These are phyloP conservation scores for Agonopterix alstromeriana DNA, from an alignment of 2,888 invertebrate species.

Conservation along the genomic window DNA sequence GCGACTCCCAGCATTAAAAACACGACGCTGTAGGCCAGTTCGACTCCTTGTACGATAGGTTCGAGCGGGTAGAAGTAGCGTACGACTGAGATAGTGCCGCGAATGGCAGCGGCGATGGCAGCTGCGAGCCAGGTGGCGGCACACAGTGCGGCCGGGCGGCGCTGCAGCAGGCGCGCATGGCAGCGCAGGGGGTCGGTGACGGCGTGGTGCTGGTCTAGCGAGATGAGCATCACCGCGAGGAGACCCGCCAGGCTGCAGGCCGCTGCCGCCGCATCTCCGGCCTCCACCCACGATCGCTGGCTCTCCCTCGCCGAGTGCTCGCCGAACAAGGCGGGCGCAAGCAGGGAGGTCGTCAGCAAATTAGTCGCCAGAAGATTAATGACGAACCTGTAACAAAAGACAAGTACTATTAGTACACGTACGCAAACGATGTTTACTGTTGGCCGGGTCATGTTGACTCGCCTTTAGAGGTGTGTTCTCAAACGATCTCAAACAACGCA, in stretches of 20 bases:
- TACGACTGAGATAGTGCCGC: slow-evolving; percentile 48
- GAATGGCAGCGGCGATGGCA: slow-evolving; percentile 48
- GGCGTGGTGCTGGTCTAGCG: slow-evolving; percentile 75
- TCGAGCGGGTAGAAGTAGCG: slow-evolving; percentile 46
- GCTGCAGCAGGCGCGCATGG: slow-evolving; percentile 67
- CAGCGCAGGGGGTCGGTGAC: slow-evolving; percentile 71
- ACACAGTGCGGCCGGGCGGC: slow-evolving; percentile 62
- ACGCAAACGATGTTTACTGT: slow-evolving; percentile 18
- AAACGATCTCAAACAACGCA: slow-evolving; percentile 10
- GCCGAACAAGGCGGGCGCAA: slow-evolving; percentile 67
- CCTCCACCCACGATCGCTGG: slow-evolving; percentile 76
- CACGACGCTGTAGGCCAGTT: slow-evolving; percentile 52
- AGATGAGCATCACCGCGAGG: slow-evolving; percentile 57
- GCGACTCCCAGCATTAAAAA: slow-evolving; percentile 55
- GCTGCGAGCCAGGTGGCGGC: slow-evolving; percentile 74
- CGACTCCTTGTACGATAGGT: slow-evolving; percentile 42
- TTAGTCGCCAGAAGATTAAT: slow-evolving; percentile 75
- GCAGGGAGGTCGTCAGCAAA: slow-evolving; percentile 65
- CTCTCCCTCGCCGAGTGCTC: slow-evolving; percentile 79
- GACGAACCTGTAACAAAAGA: slow-evolving; percentile 79
- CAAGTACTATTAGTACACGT: slow-evolving; percentile 14
- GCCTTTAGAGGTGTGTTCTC: slow-evolving; percentile 10
- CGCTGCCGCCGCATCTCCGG: slow-evolving; percentile 69
- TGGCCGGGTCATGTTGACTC: slow-evolving; percentile 15
- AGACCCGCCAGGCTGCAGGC: slow-evolving; percentile 57